These are phyloP conservation scores for Tapirus terrestris DNA, from an alignment of 2,113 vertebrate species.

Conservation along the genomic window DNA sequence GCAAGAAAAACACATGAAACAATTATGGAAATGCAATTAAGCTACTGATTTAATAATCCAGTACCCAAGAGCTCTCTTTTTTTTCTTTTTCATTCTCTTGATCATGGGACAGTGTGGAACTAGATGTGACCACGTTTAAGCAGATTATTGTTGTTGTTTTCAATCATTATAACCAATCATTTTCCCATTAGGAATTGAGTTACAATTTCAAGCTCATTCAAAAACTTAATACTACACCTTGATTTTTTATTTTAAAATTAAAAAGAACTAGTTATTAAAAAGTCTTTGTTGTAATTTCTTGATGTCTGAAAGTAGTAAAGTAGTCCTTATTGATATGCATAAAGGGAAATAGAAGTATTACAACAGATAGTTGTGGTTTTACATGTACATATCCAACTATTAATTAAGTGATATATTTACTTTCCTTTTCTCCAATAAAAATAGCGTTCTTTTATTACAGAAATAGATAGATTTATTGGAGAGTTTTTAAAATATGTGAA, in stretches of 20 bases:
- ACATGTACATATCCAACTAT: background rate
- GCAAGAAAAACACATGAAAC: conserved; percentile 21
- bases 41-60: conserved; percentile 53
- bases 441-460: background rate
- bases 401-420: background rate
- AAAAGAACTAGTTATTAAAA: background rate
- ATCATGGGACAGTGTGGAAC: background rate
- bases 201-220: background rate
- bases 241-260: background rate
- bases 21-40: conserved; percentile 37
- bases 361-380: background rate
- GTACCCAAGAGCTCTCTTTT: background rate
- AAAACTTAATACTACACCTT: background rate
- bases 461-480: background rate
- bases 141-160: background rate
- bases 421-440: background rate
- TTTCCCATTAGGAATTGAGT: background rate
- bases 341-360: background rate
- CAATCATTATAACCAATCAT: background rate
- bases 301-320: background rate
- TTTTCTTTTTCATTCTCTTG: background rate
- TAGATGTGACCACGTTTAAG: background rate
- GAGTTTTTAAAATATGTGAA: background rate
- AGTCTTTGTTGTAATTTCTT: background rate
- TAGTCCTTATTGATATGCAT: background rate